Conservation (phyloP, 2,888 invertebrate genomes). For the Cheilosia impressa region DNA sequence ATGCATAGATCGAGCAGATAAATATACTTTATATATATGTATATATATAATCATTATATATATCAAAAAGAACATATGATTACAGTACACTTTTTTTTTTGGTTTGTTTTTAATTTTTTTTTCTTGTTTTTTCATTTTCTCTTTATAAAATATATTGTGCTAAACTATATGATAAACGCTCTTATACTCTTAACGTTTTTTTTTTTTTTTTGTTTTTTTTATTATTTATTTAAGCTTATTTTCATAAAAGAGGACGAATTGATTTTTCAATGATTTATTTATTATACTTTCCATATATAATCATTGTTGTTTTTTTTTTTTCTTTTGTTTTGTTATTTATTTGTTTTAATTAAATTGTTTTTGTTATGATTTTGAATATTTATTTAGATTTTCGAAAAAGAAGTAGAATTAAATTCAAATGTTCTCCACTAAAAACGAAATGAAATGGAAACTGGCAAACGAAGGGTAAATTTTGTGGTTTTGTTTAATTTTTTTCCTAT, state of each 20-base stretch:
- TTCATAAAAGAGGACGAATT: constrained; percentile 75
- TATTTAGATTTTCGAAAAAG: constrained; percentile 53
- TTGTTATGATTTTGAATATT: constrained; percentile 65
- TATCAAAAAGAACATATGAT: constrained; percentile 75
- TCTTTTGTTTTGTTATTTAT: constrained; percentile 36
- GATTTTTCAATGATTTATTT: constrained; percentile 74
- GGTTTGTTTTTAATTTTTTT: constrained; percentile 58
- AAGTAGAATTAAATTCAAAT: constrained; percentile 33
- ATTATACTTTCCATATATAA: constrained; percentile 48
- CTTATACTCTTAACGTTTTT: constrained; percentile 74
- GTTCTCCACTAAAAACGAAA: constrained; percentile 57
- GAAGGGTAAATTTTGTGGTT: constrained; percentile 30
- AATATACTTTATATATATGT: constrained; percentile 73
- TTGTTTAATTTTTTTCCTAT: constrained; percentile 56
- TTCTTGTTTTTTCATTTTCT: constrained; percentile 58
- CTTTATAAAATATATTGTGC: constrained; percentile 76
- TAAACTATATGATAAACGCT: constrained; percentile 76
- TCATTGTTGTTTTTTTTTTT: constrained; percentile 63
- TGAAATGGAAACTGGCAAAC: constrained; percentile 50
- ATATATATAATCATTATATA: constrained; percentile 74
- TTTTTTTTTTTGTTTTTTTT: constrained; percentile 55
- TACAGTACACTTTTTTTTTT: constrained; percentile 69
- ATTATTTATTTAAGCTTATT: constrained; percentile 74
- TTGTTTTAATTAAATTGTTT: constrained; percentile 26
- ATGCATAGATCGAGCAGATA: constrained; percentile 75